Percentiles rank a stretch among this genome's conserved stretches.
Conservation (phyloP, 2,113 vertebrate genomes). For the Nicator chloris region DNA sequence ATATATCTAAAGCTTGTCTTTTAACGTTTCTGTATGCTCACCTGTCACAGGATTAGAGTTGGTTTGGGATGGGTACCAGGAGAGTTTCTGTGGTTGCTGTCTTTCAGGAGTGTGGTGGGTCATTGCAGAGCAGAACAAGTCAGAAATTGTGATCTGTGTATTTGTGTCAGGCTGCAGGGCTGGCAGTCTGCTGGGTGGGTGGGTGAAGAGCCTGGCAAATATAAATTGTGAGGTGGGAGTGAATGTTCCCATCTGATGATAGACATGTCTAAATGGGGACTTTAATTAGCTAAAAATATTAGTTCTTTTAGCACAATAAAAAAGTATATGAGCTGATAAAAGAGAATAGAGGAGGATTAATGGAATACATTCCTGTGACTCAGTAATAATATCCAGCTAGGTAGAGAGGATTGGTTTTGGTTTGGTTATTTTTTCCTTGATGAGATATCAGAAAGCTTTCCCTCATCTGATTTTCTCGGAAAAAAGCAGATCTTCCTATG, state of each 20-base stretch:
- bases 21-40: background rate
- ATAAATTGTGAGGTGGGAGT: background rate
- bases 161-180: background rate
- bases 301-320: background rate
- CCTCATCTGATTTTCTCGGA: background rate
- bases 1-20: background rate
- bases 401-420: background rate
- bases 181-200: background rate
- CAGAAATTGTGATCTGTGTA: background rate
- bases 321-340: background rate
- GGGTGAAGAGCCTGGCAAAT: background rate
- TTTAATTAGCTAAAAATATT: constrained; percentile 26
- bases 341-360: background rate
- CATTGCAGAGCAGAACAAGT: background rate
- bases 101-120: background rate
- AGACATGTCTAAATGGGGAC: background rate
- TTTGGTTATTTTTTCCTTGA: background rate
- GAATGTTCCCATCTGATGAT: background rate
- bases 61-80: background rate
- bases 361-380: background rate
- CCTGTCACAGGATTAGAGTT: background rate
- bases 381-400: background rate
- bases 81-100: background rate
- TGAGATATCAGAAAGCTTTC: background rate
- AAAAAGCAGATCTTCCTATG: background rate